phyloP scores from a whole-genome alignment of 2,113 vertebrate species.

The Tenebrosternarchus preto region DNA sequence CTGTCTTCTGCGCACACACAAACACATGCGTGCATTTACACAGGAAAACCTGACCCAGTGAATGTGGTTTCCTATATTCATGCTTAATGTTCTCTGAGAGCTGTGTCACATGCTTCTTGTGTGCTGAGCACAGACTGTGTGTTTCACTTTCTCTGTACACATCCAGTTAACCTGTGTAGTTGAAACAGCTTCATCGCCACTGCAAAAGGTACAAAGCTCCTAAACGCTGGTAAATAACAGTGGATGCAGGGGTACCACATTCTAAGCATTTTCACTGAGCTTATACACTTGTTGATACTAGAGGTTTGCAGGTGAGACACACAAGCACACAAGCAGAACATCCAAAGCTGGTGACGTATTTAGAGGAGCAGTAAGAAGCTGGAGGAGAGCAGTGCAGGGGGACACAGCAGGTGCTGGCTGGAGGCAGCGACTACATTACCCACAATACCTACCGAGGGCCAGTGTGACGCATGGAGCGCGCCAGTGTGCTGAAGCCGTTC shows the following conservation, averaged over 20 bases:
- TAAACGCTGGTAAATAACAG: not conserved
- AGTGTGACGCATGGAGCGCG: constrained; percentile 91
- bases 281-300: not conserved
- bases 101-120: constrained; percentile 26
- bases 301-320: constrained; percentile 45
- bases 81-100: not conserved
- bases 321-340: constrained; percentile 27
- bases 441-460: constrained; percentile 90
- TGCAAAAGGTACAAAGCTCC: too few species aligned
- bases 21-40: not conserved
- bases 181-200: not conserved
- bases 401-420: constrained; percentile 38
- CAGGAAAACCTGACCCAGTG: not conserved
- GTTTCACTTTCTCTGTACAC: not conserved
- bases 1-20: not conserved
- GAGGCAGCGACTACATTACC: not conserved
- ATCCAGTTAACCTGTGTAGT: not conserved
- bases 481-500: constrained; percentile 85
- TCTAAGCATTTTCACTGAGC: not conserved
- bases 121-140: constrained; percentile 2
- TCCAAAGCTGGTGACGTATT: constrained; percentile 1
- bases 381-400: constrained; percentile 5
- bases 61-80: constrained; percentile 23
- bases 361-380: not conserved
- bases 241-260: not conserved